Percentiles rank a stretch among this genome's conserved stretches.
Evolutionary conservation across 2,797 vertebrate species (phyloP).

Genomic region (Onychomys leucogaster): DNA sequence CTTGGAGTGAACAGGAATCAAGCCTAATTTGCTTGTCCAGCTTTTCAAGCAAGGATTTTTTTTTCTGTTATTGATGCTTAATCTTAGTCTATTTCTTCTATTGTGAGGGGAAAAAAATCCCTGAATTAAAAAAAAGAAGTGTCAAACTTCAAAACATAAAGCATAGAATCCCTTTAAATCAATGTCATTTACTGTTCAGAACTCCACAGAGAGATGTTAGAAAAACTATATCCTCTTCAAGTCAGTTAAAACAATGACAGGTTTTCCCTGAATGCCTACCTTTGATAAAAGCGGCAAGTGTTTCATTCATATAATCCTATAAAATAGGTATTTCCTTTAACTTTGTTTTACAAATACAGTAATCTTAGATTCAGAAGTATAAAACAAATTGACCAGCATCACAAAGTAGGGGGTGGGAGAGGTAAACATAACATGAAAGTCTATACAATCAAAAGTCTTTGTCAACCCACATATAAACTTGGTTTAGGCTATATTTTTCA

Average conservation of each 20-base stretch:
- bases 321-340: not conserved
- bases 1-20: not conserved
- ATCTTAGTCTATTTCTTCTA: not conserved
- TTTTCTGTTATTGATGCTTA: not conserved
- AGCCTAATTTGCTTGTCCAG: not conserved
- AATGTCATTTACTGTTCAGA: not conserved
- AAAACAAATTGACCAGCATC: not conserved
- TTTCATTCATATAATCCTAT: slow-evolving; percentile 12
- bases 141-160: not conserved
- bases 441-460: not conserved
- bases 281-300: not conserved
- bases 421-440: not conserved
- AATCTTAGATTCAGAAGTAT: not conserved
- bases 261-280: not conserved
- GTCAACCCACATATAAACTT: not conserved
- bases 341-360: not conserved
- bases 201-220: not conserved
- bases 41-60: not conserved
- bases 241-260: not conserved
- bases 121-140: not conserved
- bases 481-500: slow-evolving; percentile 9
- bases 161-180: slow-evolving; percentile 9
- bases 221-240: not conserved
- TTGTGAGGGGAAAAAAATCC: not conserved
- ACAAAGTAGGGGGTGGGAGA: not conserved